Evolutionary conservation across 2,797 vertebrate species (phyloP), one percentile per base, ranked within the genome.

Genomic region (Thalassophryne amazonica): DNA sequence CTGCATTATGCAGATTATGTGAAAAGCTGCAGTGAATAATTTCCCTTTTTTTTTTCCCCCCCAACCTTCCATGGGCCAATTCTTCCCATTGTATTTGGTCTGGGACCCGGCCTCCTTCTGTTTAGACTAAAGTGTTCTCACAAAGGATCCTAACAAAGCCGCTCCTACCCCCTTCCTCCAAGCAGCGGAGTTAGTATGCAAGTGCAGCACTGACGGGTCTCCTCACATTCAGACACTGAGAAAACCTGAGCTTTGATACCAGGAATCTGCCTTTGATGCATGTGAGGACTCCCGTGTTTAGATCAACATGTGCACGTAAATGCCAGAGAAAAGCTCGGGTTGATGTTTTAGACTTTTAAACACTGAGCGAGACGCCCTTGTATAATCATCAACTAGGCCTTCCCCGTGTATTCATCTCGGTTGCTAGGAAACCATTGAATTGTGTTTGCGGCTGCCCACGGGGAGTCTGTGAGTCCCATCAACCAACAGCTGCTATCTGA

Each of bases 381-480:
- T 73, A 2, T 56, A 76, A 75, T 69, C 49, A 67, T 71, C 47
- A 49, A 43, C 63, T 19, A 19, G 4, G 4, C 62, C 32, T 61
- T 38, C 57, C 49, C 29, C 32, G 23, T 42, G 42, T 35, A 30
- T 42, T 50, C 17, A 2, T 14, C 10, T 35, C 2, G 50, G 85
- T 86, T 87, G 60, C 83, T 42, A 31, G 65, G 85, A 58, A 41
- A 80, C 69, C 2, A 7, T 5, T 14, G 48, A 23, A 55, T 20
- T 60, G 31, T 85, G 76, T 87, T 86, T 76, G 74, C 48, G 28
- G 40, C 33, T 8, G 17, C 42, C 23, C 37, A 34, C 48, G 56
- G 47, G 58, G 56, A 57, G 58, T 74, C 54, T 31, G n/a, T 57
- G 21, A 33, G 31, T 41, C 24, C 76, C 80, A 80, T 86, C 84